Conservation (phyloP, 2,113 vertebrate genomes). For the Microtus ochrogaster region DNA sequence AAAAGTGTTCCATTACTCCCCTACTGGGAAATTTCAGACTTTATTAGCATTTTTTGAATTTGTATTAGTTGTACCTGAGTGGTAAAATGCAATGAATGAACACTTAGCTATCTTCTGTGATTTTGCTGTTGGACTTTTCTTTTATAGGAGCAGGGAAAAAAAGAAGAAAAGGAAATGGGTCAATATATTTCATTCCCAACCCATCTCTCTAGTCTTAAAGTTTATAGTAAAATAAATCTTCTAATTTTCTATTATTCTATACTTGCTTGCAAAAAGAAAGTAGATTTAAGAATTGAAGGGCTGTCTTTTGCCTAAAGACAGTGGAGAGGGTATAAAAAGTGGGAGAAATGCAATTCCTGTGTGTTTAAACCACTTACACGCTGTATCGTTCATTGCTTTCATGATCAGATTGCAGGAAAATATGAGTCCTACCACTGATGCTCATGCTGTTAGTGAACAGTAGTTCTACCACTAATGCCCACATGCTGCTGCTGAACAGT, state of each 20-base stretch:
- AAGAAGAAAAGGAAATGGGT: neutral
- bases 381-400: constrained; percentile 50
- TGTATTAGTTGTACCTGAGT: constrained; percentile 83
- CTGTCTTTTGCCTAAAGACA: constrained; percentile 24
- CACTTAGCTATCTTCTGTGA: constrained; percentile 74
- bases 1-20: constrained; percentile 88
- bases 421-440: constrained; percentile 41
- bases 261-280: constrained; percentile 27
- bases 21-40: constrained; percentile 88
- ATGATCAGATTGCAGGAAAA: constrained; percentile 64
- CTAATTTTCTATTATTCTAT: constrained; percentile 57
- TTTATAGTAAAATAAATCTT: constrained; percentile 24
- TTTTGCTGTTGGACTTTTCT: constrained; percentile 67
- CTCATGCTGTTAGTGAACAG: neutral
- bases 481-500: neutral
- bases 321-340: constrained; percentile 71
- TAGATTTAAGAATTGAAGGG: neutral
- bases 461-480: too few relatives aligned
- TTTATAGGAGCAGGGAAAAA: neutral
- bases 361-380: constrained; percentile 58
- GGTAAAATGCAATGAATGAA: constrained; percentile 83
- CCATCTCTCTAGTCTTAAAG: constrained; percentile 48
- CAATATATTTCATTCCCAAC: neutral
- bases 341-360: constrained; percentile 64
- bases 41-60: constrained; percentile 87